Evolutionary conservation across 2,797 vertebrate genomes (phyloP), one percentile per base, ranked within the genome.

Genomic region (Pangasius mekongensis): DNA sequence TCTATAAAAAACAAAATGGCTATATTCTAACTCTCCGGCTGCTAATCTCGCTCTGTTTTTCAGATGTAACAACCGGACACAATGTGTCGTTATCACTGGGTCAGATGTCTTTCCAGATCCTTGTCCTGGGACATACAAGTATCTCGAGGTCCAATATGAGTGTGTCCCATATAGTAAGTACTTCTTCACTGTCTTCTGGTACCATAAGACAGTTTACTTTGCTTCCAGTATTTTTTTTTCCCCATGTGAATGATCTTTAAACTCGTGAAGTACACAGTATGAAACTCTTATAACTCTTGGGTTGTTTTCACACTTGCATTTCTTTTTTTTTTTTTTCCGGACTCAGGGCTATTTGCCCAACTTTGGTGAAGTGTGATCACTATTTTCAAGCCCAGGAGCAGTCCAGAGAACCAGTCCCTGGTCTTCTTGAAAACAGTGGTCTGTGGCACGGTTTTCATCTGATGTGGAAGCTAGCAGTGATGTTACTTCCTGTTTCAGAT

Each of bases 151-250:
- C 96, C 99, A 99, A 92, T 99, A 99, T 97, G 98, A 99, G 96
- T 99, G 99, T 97, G 99, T 99, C 94, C 99, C 98, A 94, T 99
- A 99, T 95, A 99, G 99, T 99, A 98, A 99, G 99, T 99, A 98
- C 95, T 87, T 86, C 39, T 73, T 22, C 58, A 66, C 18, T 27
- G 16, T 60, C 54, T 74, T 77, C 76, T 49, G 27, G 36, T 49
- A 20, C 7, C 27, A 24, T 33, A 30, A 54, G 52, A 30, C n/a
- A 58, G 30, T 58, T 36, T 43, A 43, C 64, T 62, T 16, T 43
- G 5, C 56, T 62, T 62, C 56, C 22, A 62, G 54, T 27, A 33
- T 3, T 33, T 78, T 30, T 78, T 30, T 30, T 4, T 22, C 16
- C 5, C 33, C 8, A 16, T 14, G n/a, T 62, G 80, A 82, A 39